phyloP scores from a whole-genome alignment of 2,888 invertebrate genomes.

The Panorpa germanica region DNA sequence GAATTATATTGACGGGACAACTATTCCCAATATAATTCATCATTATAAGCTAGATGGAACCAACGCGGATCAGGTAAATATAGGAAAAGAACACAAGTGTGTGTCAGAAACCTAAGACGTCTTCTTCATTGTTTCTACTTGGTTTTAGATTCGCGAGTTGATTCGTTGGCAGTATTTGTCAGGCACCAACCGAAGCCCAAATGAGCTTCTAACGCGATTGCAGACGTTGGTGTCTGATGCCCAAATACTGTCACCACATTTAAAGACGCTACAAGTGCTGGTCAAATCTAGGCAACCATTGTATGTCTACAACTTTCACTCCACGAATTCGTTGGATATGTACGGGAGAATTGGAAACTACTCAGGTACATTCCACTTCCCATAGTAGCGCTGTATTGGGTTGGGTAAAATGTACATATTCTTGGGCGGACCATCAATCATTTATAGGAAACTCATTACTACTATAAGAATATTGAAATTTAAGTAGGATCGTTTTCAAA shows the following conservation, averaged over 20 bases:
- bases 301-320: conserved; percentile 34
- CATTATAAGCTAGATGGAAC: conserved; percentile 22
- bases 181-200: no score
- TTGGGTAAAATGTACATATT: conserved; percentile 2
- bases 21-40: conserved; percentile 35
- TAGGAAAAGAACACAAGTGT: no score
- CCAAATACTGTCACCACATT: conserved; percentile 33
- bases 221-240: conserved; percentile 36
- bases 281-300: conserved; percentile 25
- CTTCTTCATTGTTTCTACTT: no score
- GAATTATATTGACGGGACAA: conserved; percentile 33
- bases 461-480: no score
- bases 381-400: not conserved
- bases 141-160: no score
- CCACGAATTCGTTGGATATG: conserved; percentile 27
- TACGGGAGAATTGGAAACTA: conserved; percentile 27
- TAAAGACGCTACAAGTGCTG: conserved; percentile 29
- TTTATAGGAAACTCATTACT: conserved; percentile 1
- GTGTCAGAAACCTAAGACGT: no score
- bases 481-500: no score
- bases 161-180: no score
- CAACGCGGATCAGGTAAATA: no score
- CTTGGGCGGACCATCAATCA: not conserved
- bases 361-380: conserved; percentile 23
- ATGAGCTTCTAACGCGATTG: no score